Evolutionary conservation across 2,113 vertebrate genomes (phyloP).

Genomic region (Herpetotheres cachinnans): DNA sequence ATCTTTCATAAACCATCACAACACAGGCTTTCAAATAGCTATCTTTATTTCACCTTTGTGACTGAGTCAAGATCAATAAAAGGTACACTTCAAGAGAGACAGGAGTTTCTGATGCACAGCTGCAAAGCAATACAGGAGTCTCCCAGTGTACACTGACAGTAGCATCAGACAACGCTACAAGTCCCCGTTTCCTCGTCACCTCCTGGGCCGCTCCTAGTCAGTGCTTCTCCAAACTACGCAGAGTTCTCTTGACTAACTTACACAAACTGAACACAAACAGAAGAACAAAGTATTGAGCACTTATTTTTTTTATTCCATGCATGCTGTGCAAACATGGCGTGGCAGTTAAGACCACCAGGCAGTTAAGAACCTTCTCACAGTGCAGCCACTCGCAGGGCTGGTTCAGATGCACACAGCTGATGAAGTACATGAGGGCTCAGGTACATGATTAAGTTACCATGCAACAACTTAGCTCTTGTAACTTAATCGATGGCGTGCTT

Average conservation of each 20-base stretch:
- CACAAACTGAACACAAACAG: slow-evolving; percentile 45
- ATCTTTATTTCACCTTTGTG: slow-evolving; percentile 67
- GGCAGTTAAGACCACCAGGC: neutral
- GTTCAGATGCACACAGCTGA: neutral
- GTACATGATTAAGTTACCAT: neutral
- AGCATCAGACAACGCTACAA: neutral
- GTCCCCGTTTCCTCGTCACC: neutral
- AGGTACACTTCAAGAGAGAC: slow-evolving; percentile 29
- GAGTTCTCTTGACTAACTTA: neutral
- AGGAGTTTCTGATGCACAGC: neutral
- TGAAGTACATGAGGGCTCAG: neutral
- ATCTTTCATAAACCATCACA: slow-evolving; percentile 63
- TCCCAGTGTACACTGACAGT: neutral
- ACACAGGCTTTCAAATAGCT: slow-evolving; percentile 58
- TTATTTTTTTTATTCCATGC: neutral
- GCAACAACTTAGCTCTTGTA: neutral
- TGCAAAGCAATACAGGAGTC: slow-evolving; percentile 9
- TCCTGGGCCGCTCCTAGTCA: slow-evolving; percentile 37
- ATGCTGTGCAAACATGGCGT: neutral
- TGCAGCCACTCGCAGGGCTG: neutral
- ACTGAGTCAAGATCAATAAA: slow-evolving; percentile 45
- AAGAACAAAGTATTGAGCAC: slow-evolving; percentile 15
- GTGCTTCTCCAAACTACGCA: neutral
- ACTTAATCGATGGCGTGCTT: neutral
- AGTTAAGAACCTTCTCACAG: neutral